A percentile compares a stretch with the other conserved stretches of the same genome.
Conservation (phyloP, 2,113 vertebrate species). For the Dasyornis broadbenti region DNA sequence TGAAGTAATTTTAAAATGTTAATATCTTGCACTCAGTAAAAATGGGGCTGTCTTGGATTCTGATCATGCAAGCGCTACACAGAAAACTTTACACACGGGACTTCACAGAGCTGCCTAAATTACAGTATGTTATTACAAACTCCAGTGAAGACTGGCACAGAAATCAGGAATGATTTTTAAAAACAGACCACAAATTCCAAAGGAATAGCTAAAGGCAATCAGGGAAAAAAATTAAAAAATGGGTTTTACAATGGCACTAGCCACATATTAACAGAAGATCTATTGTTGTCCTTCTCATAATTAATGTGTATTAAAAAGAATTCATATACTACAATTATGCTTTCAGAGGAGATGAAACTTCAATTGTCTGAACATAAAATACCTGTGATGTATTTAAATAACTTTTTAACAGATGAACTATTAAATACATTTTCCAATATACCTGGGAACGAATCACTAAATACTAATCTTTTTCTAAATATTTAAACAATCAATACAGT, state of each 20-base stretch:
- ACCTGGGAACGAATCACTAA: background rate
- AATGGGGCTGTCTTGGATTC: constrained; percentile 16
- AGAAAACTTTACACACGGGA: constrained; percentile 44
- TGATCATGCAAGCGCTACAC: constrained; percentile 10
- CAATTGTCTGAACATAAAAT: background rate
- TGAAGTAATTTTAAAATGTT: constrained; percentile 26
- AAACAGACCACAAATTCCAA: constrained; percentile 29
- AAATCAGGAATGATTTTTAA: constrained; percentile 28
- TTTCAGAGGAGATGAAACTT: background rate
- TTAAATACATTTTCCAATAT: background rate
- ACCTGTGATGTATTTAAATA: background rate
- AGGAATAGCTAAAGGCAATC: background rate
- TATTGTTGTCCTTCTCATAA: background rate
- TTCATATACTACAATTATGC: background rate
- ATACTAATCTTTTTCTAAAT: background rate
- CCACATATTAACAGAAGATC: background rate
- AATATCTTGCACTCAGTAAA: constrained; percentile 7
- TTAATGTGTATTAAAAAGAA: background rate
- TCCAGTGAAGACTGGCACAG: constrained; percentile 13
- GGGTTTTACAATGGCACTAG: background rate
- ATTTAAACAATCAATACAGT: background rate
- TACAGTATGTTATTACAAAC: constrained; percentile 46
- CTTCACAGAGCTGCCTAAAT: constrained; percentile 36
- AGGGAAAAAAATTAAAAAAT: background rate
- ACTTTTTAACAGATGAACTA: background rate